A percentile compares a stretch with the other conserved stretches of the same genome.
These are phyloP conservation scores for Stictocephala bisonia DNA, from an alignment of 2,888 invertebrate species.

Conservation along the genomic window DNA sequence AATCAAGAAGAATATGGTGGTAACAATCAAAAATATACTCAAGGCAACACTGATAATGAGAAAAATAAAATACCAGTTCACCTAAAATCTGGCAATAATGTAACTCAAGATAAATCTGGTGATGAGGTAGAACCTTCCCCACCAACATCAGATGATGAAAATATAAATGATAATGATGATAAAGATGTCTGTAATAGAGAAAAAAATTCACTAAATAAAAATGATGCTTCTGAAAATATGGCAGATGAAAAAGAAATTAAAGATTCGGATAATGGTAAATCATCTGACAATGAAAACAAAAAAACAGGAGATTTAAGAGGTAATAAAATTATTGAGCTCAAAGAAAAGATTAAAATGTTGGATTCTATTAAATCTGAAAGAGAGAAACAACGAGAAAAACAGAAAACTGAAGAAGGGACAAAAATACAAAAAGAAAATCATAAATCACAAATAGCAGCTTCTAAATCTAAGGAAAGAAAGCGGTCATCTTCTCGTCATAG, in stretches of 20 bases:
- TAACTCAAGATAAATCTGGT: too few species aligned
- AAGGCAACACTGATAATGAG: too few species aligned
- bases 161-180: slow-evolving; percentile 71
- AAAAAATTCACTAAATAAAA: too few species aligned
- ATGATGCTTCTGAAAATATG: too few species aligned
- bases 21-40: too few species aligned
- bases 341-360: slow-evolving; percentile 17
- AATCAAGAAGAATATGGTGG: too few species aligned
- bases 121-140: slow-evolving; percentile 29
- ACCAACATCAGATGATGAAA: slow-evolving; percentile 56
- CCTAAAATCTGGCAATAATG: too few species aligned
- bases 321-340: slow-evolving; percentile 17
- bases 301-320: slow-evolving; percentile 53
- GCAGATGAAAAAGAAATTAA: background rate
- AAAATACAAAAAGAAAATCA: slow-evolving; percentile 34
- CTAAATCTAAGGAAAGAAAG: background rate
- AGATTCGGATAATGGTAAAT: slow-evolving; percentile 52
- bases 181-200: slow-evolving; percentile 69
- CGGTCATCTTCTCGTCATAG: slow-evolving; percentile 29
- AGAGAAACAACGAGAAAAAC: slow-evolving; percentile 46
- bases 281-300: slow-evolving; percentile 63
- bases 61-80: too few species aligned
- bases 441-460: background rate
- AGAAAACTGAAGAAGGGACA: slow-evolving; percentile 45
- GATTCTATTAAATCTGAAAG: slow-evolving; percentile 27